Evolutionary conservation across 1,140 invertebrate species (phyloP).

Genomic region (Ridgeia piscesae): DNA sequence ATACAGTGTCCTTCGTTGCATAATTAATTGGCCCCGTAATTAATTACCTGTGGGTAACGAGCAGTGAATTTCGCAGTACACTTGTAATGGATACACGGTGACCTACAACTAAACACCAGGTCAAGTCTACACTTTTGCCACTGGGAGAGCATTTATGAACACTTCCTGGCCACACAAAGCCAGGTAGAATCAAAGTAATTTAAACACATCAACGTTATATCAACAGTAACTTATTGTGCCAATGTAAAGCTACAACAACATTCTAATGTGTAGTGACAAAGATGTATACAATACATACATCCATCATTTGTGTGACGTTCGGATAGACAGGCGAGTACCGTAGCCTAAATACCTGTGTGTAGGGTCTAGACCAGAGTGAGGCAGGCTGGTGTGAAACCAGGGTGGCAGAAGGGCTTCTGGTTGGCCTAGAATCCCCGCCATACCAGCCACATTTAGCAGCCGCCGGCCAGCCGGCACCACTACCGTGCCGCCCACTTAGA

Average conservation of each 20-base stretch:
- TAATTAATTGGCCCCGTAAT: not conserved
- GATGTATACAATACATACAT: not conserved
- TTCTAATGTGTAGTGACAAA: too few species aligned
- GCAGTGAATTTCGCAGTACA: too few species aligned
- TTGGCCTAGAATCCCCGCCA: not conserved
- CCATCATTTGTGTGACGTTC: not conserved
- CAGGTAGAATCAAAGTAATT: too few species aligned
- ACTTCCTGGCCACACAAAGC: not conserved
- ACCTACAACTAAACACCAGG: not conserved
- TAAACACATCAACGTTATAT: too few species aligned
- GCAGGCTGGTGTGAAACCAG: not conserved
- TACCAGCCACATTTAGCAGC: too few species aligned
- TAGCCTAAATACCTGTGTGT: not conserved
- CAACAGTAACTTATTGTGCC: too few species aligned
- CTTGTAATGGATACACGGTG: too few species aligned
- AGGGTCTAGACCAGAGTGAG: not conserved
- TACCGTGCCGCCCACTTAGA: not conserved
- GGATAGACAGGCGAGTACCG: not conserved
- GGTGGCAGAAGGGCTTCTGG: not conserved
- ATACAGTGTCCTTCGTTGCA: not conserved
- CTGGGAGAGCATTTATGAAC: not conserved
- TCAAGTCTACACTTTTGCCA: not conserved
- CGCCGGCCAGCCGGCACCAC: not conserved
- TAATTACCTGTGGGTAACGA: too few species aligned
- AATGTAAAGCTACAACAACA: too few species aligned